phyloP scores from a whole-genome alignment of 2,888 invertebrate genomes.

The Leucania comma region DNA sequence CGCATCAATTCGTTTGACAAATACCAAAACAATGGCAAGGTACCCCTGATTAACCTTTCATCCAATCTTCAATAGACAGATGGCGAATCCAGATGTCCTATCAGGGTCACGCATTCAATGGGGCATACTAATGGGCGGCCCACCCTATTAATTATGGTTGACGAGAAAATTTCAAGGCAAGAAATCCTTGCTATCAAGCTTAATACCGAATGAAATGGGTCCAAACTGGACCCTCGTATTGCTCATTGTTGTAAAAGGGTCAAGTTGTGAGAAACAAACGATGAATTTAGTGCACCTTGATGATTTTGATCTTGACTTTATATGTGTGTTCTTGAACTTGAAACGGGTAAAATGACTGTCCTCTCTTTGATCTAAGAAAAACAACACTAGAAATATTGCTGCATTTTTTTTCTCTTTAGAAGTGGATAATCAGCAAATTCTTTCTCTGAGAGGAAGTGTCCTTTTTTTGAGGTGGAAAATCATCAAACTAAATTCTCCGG shows the following conservation, averaged over 20 bases:
- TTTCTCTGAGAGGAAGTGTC: no score
- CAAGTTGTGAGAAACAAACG: conserved; percentile 63
- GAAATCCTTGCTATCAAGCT: conserved; percentile 86
- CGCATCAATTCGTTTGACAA: conserved; percentile 46
- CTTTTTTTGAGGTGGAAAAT: no score
- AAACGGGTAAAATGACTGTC: no score
- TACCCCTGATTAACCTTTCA: conserved; percentile 64
- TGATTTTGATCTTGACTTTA: not conserved
- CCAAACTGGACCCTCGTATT: conserved; percentile 81
- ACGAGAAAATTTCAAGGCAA: conserved; percentile 89
- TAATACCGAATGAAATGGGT: conserved; percentile 90
- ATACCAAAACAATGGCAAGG: conserved; percentile 54
- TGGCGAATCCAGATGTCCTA: conserved; percentile 71
- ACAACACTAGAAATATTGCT: no score
- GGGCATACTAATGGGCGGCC: conserved; percentile 83
- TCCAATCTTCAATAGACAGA: conserved; percentile 70
- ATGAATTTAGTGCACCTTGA: conserved; percentile 6
- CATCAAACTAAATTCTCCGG: no score
- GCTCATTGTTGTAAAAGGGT: conserved; percentile 66
- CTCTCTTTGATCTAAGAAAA: no score
- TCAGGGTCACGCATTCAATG: conserved; percentile 77
- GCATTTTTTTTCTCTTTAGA: no score
- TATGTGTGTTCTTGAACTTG: no score
- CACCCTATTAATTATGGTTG: conserved; percentile 87
- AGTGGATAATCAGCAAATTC: no score